Base-by-base conservation (phyloP, 2,113 vertebrate genomes). In the Macquaria ambigua region DNA sequence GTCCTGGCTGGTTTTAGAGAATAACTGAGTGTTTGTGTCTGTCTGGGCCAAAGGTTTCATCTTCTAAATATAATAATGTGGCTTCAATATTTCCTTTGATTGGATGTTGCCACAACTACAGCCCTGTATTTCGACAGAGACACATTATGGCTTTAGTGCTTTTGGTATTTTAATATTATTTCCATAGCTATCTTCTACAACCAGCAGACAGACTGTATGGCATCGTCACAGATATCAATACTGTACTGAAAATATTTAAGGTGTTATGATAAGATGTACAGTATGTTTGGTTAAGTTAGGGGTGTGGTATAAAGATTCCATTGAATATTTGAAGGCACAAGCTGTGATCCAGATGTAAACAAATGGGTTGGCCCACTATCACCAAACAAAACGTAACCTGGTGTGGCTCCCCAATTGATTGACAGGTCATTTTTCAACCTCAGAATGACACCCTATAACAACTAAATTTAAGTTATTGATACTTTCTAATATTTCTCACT, bases 41-140 rank as follows among this genome's bases (percentile, higher is more conserved):
- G 75, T 90, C 80, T 83, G 79, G 85, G 74, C 12, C 71, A 80
- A 86, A 82, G 81, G 63, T 78, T 80, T 68, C 5, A 39, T 73
- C 64, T 81, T 70, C 62, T 56, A 34, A 80, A 69, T 73, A 71
- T 74, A 37, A 48, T 48, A 14, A 59, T 64, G 41, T 43, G 37
- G 7, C 14, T 61, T 75, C 9, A 80, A 1, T 39, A 28, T 84
- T 73, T 77, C 39, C 25, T 48, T 1, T 7, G 34, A 18, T 56
- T 53, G 14, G 68, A 23, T 39, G 11, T 48, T 1, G 9, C 5
- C 63, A 7, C 20, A 58, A 52, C 28, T 53, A 58, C 16, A 63
- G 73, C 39, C 25, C 15, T 21, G 2, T 39, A 25, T 25, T 87
- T 64, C 21, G 43, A 53, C 59, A 68, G n/a, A 20, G 39, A 18